Percentiles rank a stretch among this genome's conserved stretches.
Evolutionary conservation across 2,113 vertebrate species (phyloP).

Genomic region (Ramphastos sulfuratus): DNA sequence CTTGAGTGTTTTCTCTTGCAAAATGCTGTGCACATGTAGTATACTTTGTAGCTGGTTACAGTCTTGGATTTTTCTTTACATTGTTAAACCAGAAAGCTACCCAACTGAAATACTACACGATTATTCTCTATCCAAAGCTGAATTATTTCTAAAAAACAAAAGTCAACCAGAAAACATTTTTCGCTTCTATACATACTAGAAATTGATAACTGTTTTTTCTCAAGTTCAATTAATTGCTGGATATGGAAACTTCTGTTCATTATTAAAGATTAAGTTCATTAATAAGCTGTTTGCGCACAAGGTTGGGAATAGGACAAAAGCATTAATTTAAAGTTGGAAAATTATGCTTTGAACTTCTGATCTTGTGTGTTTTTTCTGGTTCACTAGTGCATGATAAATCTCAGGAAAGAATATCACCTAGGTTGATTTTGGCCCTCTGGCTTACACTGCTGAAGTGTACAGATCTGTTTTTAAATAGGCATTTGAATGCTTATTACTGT

Average conservation of each 20-base stretch:
- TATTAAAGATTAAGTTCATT: neutral
- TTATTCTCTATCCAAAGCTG: neutral
- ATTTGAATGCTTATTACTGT: neutral
- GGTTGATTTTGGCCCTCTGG: neutral
- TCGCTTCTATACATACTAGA: neutral
- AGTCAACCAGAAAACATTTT: neutral
- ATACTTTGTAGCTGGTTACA: neutral
- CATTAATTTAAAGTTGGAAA: neutral
- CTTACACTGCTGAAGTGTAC: neutral
- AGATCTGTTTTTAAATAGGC: neutral
- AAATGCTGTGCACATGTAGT: accelerated
- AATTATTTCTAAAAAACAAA: neutral
- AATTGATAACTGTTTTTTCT: neutral
- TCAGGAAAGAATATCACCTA: neutral
- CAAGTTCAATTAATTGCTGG: neutral
- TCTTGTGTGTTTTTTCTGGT: neutral
- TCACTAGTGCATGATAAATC: neutral
- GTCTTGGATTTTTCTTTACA: neutral
- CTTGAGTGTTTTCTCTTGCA: neutral
- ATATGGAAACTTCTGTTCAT: neutral
- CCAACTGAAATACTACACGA: neutral
- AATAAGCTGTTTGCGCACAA: neutral
- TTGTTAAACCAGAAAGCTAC: neutral
- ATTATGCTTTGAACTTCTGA: neutral
- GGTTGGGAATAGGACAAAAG: neutral